Evolutionary conservation across 2,113 vertebrate species (phyloP).

Genomic region (Osmerus mordax): DNA sequence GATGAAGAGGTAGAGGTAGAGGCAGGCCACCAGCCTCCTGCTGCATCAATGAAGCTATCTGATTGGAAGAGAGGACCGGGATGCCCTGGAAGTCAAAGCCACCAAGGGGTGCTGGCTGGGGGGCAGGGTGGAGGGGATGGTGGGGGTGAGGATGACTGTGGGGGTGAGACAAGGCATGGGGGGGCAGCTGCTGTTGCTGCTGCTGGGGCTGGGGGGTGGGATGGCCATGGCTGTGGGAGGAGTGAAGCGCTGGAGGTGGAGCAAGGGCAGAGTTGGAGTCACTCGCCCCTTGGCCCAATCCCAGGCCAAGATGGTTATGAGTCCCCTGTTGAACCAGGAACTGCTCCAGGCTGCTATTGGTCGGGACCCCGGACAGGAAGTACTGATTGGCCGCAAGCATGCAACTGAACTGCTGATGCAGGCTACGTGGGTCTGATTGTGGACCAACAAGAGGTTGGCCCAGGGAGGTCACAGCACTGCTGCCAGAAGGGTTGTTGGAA

Average conservation of each 20-base stretch:
- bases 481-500: constrained; percentile 68
- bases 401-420: constrained; percentile 81
- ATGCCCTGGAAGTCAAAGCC: constrained; percentile 79
- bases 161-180: constrained; percentile 74
- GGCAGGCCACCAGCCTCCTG: constrained; percentile 72
- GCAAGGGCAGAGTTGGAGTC: constrained; percentile 71
- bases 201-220: constrained; percentile 66
- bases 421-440: constrained; percentile 75
- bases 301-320: constrained; percentile 74
- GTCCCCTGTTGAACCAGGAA: constrained; percentile 77
- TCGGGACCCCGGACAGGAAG: constrained; percentile 75
- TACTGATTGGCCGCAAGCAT: constrained; percentile 81
- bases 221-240: constrained; percentile 68
- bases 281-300: constrained; percentile 60
- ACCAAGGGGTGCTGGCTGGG: constrained; percentile 69
- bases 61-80: constrained; percentile 77
- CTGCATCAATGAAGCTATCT: constrained; percentile 76
- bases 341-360: constrained; percentile 78
- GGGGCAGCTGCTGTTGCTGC: constrained; percentile 73
- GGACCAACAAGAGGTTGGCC: constrained; percentile 62
- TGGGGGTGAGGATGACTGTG: constrained; percentile 75
- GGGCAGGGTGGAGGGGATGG: constrained; percentile 74
- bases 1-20: constrained; percentile 73
- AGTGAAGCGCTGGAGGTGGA: constrained; percentile 74
- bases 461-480: constrained; percentile 58